Conservation (phyloP, 2,888 invertebrate species). For the Thymelicus lineola region DNA sequence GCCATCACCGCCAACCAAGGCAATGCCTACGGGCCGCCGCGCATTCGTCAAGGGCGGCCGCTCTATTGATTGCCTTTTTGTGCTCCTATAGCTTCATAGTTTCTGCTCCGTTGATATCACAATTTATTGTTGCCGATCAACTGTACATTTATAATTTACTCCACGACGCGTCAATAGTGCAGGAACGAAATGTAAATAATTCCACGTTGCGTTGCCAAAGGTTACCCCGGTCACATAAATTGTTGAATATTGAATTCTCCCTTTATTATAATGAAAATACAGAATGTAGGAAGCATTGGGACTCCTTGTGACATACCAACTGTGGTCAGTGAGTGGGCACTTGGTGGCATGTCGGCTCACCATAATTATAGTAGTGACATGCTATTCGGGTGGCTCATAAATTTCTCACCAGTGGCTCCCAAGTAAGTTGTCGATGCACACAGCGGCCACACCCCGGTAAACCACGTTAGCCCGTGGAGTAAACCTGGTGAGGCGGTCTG, state of each 20-base stretch:
- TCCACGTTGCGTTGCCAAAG: not conserved
- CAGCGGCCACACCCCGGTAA: constrained; percentile 3
- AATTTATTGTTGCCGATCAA: constrained; percentile 41
- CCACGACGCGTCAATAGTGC: not conserved
- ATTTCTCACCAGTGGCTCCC: too few species aligned
- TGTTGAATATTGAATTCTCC: not conserved
- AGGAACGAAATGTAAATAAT: not conserved
- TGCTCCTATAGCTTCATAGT: not conserved
- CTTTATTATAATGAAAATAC: not conserved
- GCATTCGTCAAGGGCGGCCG: constrained; percentile 23
- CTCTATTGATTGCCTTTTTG: constrained; percentile 20
- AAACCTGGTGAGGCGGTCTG: constrained; percentile 4
- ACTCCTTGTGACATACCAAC: not conserved
- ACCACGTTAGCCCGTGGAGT: not conserved
- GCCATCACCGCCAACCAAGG: constrained; percentile 22
- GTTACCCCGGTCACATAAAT: not conserved
- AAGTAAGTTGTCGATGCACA: not conserved
- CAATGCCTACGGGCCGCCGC: constrained; percentile 3
- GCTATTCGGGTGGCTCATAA: too few species aligned
- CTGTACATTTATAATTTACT: constrained; percentile 10
- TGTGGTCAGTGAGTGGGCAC: too few species aligned
- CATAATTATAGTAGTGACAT: too few species aligned
- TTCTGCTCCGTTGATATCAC: constrained; percentile 38
- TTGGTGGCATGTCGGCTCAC: too few species aligned
- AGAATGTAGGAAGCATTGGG: not conserved